A percentile compares a stretch with the other conserved stretches of the same genome.
Conservation (phyloP, 2,888 invertebrate species). For the Rhogogaster chlorosoma region DNA sequence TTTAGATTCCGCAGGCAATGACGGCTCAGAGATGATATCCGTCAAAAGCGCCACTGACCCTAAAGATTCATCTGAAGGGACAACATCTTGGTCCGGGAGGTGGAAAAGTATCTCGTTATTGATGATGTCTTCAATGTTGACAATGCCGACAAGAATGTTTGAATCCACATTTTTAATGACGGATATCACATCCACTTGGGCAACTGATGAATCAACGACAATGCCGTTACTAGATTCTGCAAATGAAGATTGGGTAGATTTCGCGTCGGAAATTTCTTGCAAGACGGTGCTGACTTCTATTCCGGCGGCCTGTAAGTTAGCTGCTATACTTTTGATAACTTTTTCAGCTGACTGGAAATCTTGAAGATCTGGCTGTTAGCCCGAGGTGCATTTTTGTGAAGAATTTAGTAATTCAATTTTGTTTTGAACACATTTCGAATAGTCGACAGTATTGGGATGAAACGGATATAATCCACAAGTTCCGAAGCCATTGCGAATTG, state of each 20-base stretch:
- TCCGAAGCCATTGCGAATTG: conserved; percentile 51
- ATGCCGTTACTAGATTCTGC: neutral
- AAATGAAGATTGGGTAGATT: neutral
- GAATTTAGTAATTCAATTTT: conserved; percentile 40
- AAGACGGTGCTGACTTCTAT: neutral
- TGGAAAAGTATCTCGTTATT: conserved; percentile 13
- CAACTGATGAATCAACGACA: neutral
- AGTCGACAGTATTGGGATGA: conserved; percentile 51
- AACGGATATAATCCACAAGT: conserved; percentile 52
- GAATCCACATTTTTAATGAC: neutral
- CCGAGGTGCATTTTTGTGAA: neutral
- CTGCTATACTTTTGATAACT: neutral
- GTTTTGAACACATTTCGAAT: conserved; percentile 53
- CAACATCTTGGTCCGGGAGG: neutral
- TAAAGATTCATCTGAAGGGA: neutral
- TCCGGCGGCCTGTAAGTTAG: neutral
- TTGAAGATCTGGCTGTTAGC: neutral
- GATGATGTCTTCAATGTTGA: neutral
- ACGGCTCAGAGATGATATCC: neutral
- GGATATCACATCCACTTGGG: neutral
- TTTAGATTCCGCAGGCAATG: neutral
- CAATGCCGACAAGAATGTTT: neutral
- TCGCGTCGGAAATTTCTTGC: neutral
- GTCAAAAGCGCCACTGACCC: neutral
- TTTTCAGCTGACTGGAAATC: neutral